Base-by-base conservation (phyloP, 2,797 vertebrate genomes). In the Rhadinocentrus ornatus region DNA sequence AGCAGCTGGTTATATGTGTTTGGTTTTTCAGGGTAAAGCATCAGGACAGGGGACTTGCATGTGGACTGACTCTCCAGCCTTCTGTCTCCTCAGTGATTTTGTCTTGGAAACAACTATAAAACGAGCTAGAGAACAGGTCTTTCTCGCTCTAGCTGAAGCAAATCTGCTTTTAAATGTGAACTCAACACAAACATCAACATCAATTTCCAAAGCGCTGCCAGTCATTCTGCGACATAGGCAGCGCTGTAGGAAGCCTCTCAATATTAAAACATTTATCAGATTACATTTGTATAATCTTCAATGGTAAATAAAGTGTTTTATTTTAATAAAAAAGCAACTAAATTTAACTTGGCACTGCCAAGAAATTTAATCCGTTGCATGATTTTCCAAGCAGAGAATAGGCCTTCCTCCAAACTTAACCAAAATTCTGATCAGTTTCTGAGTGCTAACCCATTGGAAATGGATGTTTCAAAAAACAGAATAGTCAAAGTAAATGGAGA, bases 401-500 rank as follows among this genome's bases (percentile, higher is more conserved):
- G 53, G 34, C 70, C 31, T 63, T 22, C 20, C 48, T 26, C 46
- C 53, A n/a, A 71, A 69, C 70, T 62, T 10, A 64, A 50, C 56
- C 52, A 60, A 58, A 64, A 50, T 37, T 65, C 16, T 5, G 29
- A 77, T 46, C 64, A 54, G 32, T 66, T 76, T 73, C 76, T 73
- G 46, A 81, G 75, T 53, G 66, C 65, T 73, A 82, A 87, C 88
- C 80, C 82, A 86, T 77, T 92, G 89, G 85, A 92, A 91, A 93
- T 88, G 59, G 77, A 89, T 86, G 81, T 88, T 88, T 84, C 72
- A 90, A 18, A 79, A 86, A 86, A 62, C 75, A 93, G 87, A 94
- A 87, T 91, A 96, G 92, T 93, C 75, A 95, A 96, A 95, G 93
- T 90, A 95, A 92, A 93, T 91, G 86, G 92, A 96, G 96, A 99